Percentiles rank a stretch among this genome's conserved stretches.
Conservation (phyloP, 2,113 vertebrate species). For the Grammomys dolichurus region DNA sequence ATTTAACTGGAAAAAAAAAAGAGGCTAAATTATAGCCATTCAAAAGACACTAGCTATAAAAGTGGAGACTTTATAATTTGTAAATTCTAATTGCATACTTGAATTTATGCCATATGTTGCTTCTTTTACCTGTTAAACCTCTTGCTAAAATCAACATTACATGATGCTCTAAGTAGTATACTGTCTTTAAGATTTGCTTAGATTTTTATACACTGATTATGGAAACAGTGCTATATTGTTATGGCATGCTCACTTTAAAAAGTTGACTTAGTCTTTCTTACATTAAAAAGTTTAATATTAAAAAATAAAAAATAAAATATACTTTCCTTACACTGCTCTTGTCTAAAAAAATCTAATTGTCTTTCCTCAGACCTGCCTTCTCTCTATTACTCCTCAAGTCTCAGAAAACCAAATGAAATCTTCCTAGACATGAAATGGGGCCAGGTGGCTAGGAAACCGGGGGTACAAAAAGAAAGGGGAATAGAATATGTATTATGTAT, state of each 20-base stretch:
- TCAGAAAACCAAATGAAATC: not conserved
- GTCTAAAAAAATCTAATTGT: not conserved
- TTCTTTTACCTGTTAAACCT: slow-evolving; percentile 69
- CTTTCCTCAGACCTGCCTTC: not conserved
- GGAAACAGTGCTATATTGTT: not conserved
- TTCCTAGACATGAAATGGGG: not conserved
- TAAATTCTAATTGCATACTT: slow-evolving; percentile 60
- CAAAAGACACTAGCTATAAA: slow-evolving; percentile 66
- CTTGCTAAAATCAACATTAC: slow-evolving; percentile 35
- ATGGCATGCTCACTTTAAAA: slow-evolving; percentile 67
- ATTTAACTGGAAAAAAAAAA: slow-evolving; percentile 58
- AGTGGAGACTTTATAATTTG: not conserved
- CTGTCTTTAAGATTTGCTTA: slow-evolving; percentile 60
- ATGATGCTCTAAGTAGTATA: not conserved
- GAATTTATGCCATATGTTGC: slow-evolving; percentile 23
- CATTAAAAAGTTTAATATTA: slow-evolving; percentile 67
- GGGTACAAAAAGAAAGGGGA: not conserved
- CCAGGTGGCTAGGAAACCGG: not conserved
- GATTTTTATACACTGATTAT: slow-evolving; percentile 52
- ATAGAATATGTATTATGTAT: not conserved
- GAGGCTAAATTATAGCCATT: slow-evolving; percentile 53
- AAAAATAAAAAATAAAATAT: not conserved
- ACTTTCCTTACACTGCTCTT: not conserved
- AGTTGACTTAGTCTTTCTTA: slow-evolving; percentile 58
- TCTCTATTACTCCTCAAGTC: not conserved